A percentile compares a stretch with the other conserved stretches of the same genome.
Evolutionary conservation across 2,113 vertebrate species (phyloP).

Genomic region (Tychaedon coryphoeus): DNA sequence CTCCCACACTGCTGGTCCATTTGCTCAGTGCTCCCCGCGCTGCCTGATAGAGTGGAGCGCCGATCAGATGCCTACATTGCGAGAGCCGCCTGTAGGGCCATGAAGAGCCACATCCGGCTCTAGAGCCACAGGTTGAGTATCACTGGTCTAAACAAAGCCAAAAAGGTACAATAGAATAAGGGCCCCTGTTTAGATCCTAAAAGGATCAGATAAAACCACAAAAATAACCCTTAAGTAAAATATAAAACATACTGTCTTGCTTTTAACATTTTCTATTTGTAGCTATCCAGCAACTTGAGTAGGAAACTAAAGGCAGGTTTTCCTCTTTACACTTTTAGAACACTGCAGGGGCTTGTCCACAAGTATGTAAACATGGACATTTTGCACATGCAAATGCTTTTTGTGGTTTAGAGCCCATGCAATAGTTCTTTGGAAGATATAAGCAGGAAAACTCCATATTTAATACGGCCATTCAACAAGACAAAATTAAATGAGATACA

Average conservation of each 20-base stretch:
- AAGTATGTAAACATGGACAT: neutral
- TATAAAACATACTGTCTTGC: slow-evolving; percentile 69
- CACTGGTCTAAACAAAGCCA: slow-evolving; percentile 78
- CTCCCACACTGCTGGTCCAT: slow-evolving; percentile 75
- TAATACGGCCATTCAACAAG: slow-evolving; percentile 49
- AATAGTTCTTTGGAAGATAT: slow-evolving; percentile 62
- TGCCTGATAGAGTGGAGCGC: slow-evolving; percentile 75
- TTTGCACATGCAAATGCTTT: neutral
- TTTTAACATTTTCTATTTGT: slow-evolving; percentile 66
- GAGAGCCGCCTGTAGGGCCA: slow-evolving; percentile 75
- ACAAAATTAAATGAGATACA: slow-evolving; percentile 58
- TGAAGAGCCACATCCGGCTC: slow-evolving; percentile 75
- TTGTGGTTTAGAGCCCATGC: slow-evolving; percentile 47
- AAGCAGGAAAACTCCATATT: slow-evolving; percentile 60
- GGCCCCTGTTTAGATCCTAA: slow-evolving; percentile 72
- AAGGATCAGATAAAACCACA: slow-evolving; percentile 74
- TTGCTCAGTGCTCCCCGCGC: slow-evolving; percentile 74
- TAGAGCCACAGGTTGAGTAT: slow-evolving; percentile 77
- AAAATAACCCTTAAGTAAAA: slow-evolving; percentile 72
- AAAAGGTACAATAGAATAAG: slow-evolving; percentile 77
- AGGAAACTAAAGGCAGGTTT: slow-evolving; percentile 65
- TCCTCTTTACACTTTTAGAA: slow-evolving; percentile 70
- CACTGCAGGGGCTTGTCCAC: slow-evolving; percentile 61
- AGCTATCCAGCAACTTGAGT: slow-evolving; percentile 54
- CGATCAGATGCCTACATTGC: slow-evolving; percentile 75